phyloP scores from a whole-genome alignment of 2,888 invertebrate species.

The Strigamia transsilvanica region DNA sequence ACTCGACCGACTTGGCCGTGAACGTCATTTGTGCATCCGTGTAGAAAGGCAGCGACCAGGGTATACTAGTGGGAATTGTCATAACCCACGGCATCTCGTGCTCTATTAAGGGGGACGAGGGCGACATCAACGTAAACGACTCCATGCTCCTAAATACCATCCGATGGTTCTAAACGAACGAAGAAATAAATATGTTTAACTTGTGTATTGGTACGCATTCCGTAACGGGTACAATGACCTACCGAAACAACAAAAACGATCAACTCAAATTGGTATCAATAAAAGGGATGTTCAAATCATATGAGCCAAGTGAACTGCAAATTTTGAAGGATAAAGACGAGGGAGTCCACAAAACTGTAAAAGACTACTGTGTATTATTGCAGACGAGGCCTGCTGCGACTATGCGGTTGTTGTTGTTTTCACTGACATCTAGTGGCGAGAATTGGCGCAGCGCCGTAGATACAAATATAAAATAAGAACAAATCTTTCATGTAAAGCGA shows the following conservation, averaged over 20 bases:
- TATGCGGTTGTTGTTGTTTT: not conserved
- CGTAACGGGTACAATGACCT: not conserved
- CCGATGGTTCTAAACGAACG: not conserved
- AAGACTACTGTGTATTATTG: not conserved
- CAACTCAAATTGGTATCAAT: not conserved
- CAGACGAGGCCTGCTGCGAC: constrained; percentile 20
- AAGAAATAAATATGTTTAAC: not conserved
- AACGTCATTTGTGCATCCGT: constrained; percentile 31
- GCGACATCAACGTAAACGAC: not conserved
- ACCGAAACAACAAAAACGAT: not conserved
- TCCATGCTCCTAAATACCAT: not conserved
- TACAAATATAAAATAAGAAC: not conserved
- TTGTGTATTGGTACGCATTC: not conserved
- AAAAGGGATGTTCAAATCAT: not conserved
- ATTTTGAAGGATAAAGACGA: not conserved
- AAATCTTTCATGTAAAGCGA: not conserved
- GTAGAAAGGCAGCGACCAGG: constrained; percentile 28
- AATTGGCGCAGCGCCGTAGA: not conserved
- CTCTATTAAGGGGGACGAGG: not conserved
- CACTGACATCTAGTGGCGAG: not conserved
- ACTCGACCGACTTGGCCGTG: constrained; percentile 9
- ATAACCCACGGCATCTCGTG: constrained; percentile 21
- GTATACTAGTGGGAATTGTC: constrained; percentile 50
- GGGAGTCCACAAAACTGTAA: not conserved
- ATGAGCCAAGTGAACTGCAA: not conserved